Evolutionary conservation across 1,140 invertebrate genomes (phyloP), one percentile per base, ranked within the genome.

Genomic region (Leptonema lineaticorne): DNA sequence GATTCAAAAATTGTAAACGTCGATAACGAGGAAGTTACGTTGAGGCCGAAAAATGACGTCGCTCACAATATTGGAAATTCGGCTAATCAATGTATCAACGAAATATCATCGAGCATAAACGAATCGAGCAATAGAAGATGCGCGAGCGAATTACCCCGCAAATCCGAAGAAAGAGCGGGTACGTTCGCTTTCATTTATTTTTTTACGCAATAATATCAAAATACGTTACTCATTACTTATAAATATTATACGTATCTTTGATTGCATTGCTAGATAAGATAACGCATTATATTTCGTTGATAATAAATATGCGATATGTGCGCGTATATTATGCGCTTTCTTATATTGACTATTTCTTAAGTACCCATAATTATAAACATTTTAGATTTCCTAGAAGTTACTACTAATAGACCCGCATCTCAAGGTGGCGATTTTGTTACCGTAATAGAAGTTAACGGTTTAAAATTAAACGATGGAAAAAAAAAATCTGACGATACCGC

Each of bases 401-500:
- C 59, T 22, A 62, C 22, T 45, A n/a, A 14, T 26, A 81, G 79
- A 78, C 79, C 76, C 75, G 75, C 76, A 63, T 82, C 79, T 76
- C 81, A 81, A 85, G 69, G 81, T 75, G 76, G 89, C 78, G 91
- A 92, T 80, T 94, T 93, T 83, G 87, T 94, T 68, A 94, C 92
- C 65, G 92, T 94, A 56, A 94, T 94, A 70, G 90, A 93, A 86
- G 92, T 94, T 1, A 93, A 92, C 79, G 86, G 87, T 77, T 74
- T 84, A 70, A 86, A 84, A 80, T 76, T 77, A 74, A 76, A 77
- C 58, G 69, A 75, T 16, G 80, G 80, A 63, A 81, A 81, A 76
- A 71, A 75, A 16, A 81, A 81, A 68, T 67, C 75, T 29, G 79
- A 82, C 27, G 79, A 82, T 11, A 16, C 22, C 4, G 79, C 79